Conservation (phyloP, 2,113 vertebrate genomes). For the Erinaceus europaeus region DNA sequence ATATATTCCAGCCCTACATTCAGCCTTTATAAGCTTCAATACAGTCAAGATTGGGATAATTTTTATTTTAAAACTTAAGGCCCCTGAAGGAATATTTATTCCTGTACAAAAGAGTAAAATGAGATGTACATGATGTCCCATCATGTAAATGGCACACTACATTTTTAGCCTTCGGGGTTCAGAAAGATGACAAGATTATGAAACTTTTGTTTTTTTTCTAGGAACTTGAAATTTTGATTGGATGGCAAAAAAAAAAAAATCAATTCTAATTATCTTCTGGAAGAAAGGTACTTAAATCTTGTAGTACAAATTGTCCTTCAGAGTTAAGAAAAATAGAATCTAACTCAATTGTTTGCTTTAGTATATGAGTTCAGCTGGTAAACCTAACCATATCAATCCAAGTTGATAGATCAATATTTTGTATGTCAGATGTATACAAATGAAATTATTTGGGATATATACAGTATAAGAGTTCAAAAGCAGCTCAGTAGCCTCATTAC, state of each 20-base stretch:
- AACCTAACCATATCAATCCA: neutral
- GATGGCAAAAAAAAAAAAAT: conserved; percentile 42
- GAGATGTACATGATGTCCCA: neutral
- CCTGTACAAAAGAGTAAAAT: conserved; percentile 22
- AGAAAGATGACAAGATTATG: conserved; percentile 2
- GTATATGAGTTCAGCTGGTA: neutral
- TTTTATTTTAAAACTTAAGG: conserved; percentile 5
- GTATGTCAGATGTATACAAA: neutral
- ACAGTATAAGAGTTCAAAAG: neutral
- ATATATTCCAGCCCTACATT: neutral
- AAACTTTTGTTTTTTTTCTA: neutral
- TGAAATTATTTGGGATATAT: neutral
- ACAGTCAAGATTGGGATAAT: neutral
- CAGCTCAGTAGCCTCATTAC: neutral
- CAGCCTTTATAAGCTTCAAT: conserved; percentile 14
- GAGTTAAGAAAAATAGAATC: conserved; percentile 25
- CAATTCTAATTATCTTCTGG: conserved; percentile 49
- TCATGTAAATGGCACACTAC: conserved; percentile 24
- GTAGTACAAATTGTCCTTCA: conserved; percentile 4
- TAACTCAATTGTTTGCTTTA: neutral
- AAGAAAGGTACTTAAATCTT: conserved; percentile 48
- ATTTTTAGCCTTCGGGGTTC: neutral
- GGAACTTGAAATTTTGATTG: conserved; percentile 10
- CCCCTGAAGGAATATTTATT: conserved; percentile 34
- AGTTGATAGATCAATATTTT: neutral